Conservation (phyloP, 2,797 vertebrate genomes). For the Parauchenoglanis punctatus region DNA sequence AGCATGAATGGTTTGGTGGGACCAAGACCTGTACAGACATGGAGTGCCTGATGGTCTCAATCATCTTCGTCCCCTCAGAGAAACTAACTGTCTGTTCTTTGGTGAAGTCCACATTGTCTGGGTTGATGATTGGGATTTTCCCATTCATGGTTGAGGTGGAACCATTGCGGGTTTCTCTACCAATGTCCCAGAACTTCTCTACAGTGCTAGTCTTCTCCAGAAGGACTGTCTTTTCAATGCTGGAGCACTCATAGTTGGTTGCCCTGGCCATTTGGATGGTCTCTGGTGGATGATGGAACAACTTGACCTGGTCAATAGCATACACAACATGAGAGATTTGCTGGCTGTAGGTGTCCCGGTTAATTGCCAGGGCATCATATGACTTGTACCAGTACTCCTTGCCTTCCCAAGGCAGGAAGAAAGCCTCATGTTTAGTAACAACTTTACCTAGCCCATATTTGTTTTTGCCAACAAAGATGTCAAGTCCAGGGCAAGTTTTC, state of each 20-base stretch:
- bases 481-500: conserved; percentile 66
- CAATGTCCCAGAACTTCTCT: conserved; percentile 76
- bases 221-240: conserved; percentile 68
- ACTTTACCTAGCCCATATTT: conserved; percentile 80
- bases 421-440: conserved; percentile 69
- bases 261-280: conserved; percentile 73
- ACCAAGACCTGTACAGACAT: conserved; percentile 70
- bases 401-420: conserved; percentile 77
- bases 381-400: conserved; percentile 79
- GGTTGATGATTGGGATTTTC: conserved; percentile 72
- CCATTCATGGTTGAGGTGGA: conserved; percentile 71
- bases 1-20: conserved; percentile 72
- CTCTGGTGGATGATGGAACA: conserved; percentile 74
- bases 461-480: conserved; percentile 76
- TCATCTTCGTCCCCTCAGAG: conserved; percentile 66
- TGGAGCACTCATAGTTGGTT: conserved; percentile 75
- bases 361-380: conserved; percentile 74
- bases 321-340: conserved; percentile 60
- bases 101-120: conserved; percentile 65
- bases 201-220: conserved; percentile 73
- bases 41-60: conserved; percentile 70
- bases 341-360: conserved; percentile 71
- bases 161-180: conserved; percentile 72
- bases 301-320: conserved; percentile 65
- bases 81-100: conserved; percentile 73